A percentile compares a stretch with the other conserved stretches of the same genome.
Conservation (phyloP, 2,888 invertebrate genomes). For the Tetragnatha montana region DNA sequence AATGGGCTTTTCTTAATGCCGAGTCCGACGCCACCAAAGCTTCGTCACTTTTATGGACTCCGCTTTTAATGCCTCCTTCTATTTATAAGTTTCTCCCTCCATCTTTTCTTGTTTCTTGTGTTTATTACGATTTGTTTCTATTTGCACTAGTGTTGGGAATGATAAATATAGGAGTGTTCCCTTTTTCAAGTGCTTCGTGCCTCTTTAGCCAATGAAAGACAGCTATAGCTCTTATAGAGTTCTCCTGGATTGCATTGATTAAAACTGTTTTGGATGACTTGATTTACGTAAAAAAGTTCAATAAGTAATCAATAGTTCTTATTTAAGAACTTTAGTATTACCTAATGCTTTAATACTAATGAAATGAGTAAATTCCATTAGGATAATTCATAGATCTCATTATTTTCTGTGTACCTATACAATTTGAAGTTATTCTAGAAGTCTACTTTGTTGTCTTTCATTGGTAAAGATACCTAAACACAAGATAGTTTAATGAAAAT, state of each 20-base stretch:
- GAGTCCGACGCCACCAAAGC: constrained; percentile 31
- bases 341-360: too few species aligned
- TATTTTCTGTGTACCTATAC: too few species aligned
- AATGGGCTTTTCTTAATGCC: constrained; percentile 51
- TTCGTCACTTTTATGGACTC: constrained; percentile 65
- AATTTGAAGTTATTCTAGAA: too few species aligned
- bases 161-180: constrained; percentile 1
- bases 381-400: too few species aligned
- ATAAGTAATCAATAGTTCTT: too few species aligned
- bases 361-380: too few species aligned
- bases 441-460: too few species aligned
- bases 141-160: constrained; percentile 11
- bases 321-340: too few species aligned
- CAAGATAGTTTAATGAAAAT: too few species aligned
- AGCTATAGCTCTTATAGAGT: not conserved
- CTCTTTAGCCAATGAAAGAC: not conserved
- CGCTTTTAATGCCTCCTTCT: constrained; percentile 48
- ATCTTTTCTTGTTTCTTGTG: constrained; percentile 6
- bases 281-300: too few species aligned
- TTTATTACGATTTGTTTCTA: constrained; percentile 53
- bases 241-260: not conserved
- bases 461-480: too few species aligned
- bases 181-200: not conserved
- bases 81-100: constrained; percentile 33
- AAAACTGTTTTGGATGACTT: not conserved